Evolutionary conservation across 2,888 invertebrate genomes (phyloP), one percentile per base, ranked within the genome.

Genomic region (Microplitis deprimator): DNA sequence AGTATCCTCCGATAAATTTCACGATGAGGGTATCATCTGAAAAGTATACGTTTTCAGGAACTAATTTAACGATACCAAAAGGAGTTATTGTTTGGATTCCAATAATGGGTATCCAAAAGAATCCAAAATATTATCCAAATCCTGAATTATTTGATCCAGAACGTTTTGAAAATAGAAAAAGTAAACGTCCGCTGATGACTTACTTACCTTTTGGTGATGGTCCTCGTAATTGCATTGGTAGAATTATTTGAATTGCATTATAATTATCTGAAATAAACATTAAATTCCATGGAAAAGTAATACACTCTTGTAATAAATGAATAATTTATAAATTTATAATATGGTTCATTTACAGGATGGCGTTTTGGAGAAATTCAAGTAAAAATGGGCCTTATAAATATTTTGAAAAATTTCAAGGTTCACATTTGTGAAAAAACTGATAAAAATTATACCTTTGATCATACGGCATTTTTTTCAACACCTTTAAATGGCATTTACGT

Each of bases 301-400:
- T 1, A 20, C 1, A 20, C 1, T 20, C 1, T 1, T 20, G 1
- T 20, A 20, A 20, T 20, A 20, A 20, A 20, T 20, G 1, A 20
- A 20, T 1, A n/a, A n/a, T n/a, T n/a, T n/a, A n/a, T n/a, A n/a
- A 20, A 1, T 20, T 20, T 20, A 20, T 20, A 20, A 20, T 1
- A 20, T 20, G 20, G 1, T 1, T 20, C 1, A 20, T 20, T 20
- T 20, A 20, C 20, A 20, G 20, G 20, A 20, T 20, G 20, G 50
- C 83, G 86, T 29, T 88, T 88, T 73, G 88, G 83, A 8, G 72
- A 80, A 16, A 81, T 83, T 76, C 90, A 91, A 82, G 82, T 89
- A 0, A 91, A 90, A 85, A 73, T 89, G 0, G 90, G 89, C 5
- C 59, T 90, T 0, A 84, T 87, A 6, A 83, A 85, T 39, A 83